Percentiles rank a stretch among this genome's conserved stretches.
phyloP scores from a whole-genome alignment of 2,797 vertebrate species.

The Orestias chungarensis region DNA sequence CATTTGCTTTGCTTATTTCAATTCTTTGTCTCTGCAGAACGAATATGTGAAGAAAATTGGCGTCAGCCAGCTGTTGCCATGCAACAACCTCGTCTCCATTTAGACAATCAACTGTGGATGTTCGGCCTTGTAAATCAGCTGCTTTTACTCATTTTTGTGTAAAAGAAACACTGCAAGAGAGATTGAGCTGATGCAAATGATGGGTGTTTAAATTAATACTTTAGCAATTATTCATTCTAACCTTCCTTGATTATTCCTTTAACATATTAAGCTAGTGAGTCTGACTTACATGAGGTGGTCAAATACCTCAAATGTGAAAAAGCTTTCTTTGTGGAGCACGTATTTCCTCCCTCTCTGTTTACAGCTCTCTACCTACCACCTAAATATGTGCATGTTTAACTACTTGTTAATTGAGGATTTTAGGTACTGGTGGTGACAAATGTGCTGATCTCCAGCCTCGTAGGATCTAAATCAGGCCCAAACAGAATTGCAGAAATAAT shows the following conservation, averaged over 20 bases:
- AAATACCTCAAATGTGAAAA: background rate
- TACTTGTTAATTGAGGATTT: background rate
- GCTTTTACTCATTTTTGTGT: background rate
- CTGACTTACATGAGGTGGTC: background rate
- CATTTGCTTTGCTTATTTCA: too few species aligned
- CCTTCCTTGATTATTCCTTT: background rate
- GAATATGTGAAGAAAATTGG: constrained; percentile 63
- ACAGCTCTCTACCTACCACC: background rate
- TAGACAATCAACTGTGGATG: constrained; percentile 14
- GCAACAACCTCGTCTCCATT: constrained; percentile 55
- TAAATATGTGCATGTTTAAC: background rate
- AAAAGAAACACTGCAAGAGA: background rate
- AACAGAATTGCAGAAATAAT: background rate
- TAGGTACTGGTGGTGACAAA: background rate
- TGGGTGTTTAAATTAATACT: constrained; percentile 2
- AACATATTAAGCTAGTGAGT: background rate
- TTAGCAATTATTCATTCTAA: background rate
- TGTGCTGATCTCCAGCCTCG: background rate
- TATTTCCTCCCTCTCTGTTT: background rate
- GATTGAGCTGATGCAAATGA: background rate
- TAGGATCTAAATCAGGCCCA: background rate
- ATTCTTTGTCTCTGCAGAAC: constrained; percentile 70
- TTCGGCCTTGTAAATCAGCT: background rate
- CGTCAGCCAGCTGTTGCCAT: constrained; percentile 66
- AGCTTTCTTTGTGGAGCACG: background rate